Evolutionary conservation across 2,888 invertebrate genomes (phyloP), one percentile per base, ranked within the genome.

Genomic region (Papilio protenor): DNA sequence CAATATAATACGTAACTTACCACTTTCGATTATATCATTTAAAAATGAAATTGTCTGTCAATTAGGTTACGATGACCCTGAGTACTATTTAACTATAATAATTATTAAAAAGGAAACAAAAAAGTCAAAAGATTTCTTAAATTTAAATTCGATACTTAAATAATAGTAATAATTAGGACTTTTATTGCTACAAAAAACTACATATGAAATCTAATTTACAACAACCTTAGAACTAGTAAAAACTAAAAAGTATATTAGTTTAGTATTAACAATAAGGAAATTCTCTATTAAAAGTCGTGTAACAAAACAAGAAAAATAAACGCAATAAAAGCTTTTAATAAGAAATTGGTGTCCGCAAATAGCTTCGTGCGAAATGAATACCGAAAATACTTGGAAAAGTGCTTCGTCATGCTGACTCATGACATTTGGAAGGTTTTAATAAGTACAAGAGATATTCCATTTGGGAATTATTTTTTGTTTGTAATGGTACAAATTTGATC

Each of bases 261-360:
- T 52, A 8, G 14, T 16, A 14, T 59, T 14, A 23, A 40, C 45
- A 21, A 45, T n/a, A 21, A 21, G 18, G 12, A n/a, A 69, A 21
- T 21, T 45, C 14, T 5, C 8, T 5, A 21, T 2, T 12, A 40
- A 6, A 12, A 21, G 40, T 66, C 3, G 2, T 66, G n/a, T 45
- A 66, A 66, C 6, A 66, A 66, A 45, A n/a, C n/a, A n/a, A 45
- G 40, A n/a, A 45, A 69, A 21, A 69, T 57, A 73, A 73, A 6
- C 61, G 45, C 23, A 23, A 59, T 45, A 73, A 69, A 75, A 45
- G 57, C 57, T 57, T 76, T 70, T 76, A 40, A 75, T 75, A 76
- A 45, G 16, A 69, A 47, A 75, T 70, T 76, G 18, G 45, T 70
- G 45, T 70, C 57, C 70, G 57, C 75, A 70, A 69, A 76, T 55